These are phyloP conservation scores for Semicossyphus pulcher DNA, from an alignment of 2,113 vertebrate genomes.

Conservation along the genomic window DNA sequence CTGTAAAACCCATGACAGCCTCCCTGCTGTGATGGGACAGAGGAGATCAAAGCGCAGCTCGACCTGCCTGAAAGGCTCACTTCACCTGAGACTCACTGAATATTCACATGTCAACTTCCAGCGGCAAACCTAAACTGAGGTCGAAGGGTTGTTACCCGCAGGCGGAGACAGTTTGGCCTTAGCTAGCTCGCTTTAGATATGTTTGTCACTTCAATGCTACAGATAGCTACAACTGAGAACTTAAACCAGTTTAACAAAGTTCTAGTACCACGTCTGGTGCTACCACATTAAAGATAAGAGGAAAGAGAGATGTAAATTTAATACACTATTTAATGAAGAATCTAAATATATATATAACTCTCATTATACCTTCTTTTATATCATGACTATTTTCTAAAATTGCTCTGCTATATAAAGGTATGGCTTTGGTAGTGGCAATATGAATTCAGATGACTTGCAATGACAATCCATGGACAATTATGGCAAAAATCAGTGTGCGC, in stretches of 20 bases:
- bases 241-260: slow-evolving; percentile 16
- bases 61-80: slow-evolving; percentile 22
- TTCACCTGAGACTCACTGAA: slow-evolving; percentile 53
- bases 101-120: slow-evolving; percentile 33
- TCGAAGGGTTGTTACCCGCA: neutral
- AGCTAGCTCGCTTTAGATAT: slow-evolving; percentile 5
- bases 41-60: slow-evolving; percentile 40
- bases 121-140: slow-evolving; percentile 14
- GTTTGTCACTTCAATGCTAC: neutral
- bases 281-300: slow-evolving; percentile 16
- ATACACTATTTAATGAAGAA: too few species aligned
- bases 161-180: slow-evolving; percentile 9
- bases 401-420: neutral
- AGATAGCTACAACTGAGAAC: slow-evolving; percentile 1
- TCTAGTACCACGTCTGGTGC: neutral
- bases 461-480: too few species aligned
- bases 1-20: slow-evolving; percentile 51
- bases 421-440: too few species aligned
- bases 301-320: too few species aligned
- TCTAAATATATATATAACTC: too few species aligned
- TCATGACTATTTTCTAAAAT: neutral
- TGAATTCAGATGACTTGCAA: too few species aligned
- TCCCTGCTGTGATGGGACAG: slow-evolving; percentile 45
- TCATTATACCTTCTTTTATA: too few species aligned
- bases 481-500: too few species aligned